phyloP scores from a whole-genome alignment of 2,888 invertebrate species.

The Tenthredo scrophulariae region DNA sequence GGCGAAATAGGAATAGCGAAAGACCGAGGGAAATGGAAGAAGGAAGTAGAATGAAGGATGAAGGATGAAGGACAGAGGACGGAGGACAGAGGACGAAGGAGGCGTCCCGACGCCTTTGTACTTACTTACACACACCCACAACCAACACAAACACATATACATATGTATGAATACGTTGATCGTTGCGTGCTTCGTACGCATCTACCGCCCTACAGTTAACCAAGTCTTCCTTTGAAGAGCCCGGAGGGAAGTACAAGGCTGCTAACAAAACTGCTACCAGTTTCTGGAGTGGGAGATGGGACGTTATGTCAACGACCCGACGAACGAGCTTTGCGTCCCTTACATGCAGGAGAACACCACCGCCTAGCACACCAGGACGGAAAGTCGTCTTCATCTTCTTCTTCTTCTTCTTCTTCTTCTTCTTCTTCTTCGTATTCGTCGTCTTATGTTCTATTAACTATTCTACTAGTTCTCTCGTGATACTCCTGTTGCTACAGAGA shows the following conservation, averaged over 20 bases:
- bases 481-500: background rate
- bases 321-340: slow-evolving; percentile 26
- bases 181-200: slow-evolving; percentile 39
- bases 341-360: background rate
- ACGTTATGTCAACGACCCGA: slow-evolving; percentile 45
- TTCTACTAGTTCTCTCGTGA: background rate
- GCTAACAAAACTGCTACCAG: slow-evolving; percentile 40
- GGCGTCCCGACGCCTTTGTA: slow-evolving; percentile 18
- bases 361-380: background rate
- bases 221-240: slow-evolving; percentile 41
- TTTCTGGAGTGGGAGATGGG: slow-evolving; percentile 2
- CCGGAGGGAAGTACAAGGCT: slow-evolving; percentile 26
- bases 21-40: background rate
- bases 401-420: background rate
- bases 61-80: background rate
- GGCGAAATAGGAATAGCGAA: background rate
- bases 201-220: slow-evolving; percentile 31
- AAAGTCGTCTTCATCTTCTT: slow-evolving; percentile 24
- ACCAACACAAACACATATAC: background rate
- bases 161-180: slow-evolving; percentile 20
- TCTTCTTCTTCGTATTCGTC: background rate
- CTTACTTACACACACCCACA: background rate
- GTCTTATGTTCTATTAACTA: slow-evolving; percentile 27
- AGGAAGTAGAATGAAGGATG: background rate
- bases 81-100: background rate